These are phyloP conservation scores for Zygothrica quintamaculata DNA, from an alignment of 2,888 invertebrate species.

Conservation along the genomic window DNA sequence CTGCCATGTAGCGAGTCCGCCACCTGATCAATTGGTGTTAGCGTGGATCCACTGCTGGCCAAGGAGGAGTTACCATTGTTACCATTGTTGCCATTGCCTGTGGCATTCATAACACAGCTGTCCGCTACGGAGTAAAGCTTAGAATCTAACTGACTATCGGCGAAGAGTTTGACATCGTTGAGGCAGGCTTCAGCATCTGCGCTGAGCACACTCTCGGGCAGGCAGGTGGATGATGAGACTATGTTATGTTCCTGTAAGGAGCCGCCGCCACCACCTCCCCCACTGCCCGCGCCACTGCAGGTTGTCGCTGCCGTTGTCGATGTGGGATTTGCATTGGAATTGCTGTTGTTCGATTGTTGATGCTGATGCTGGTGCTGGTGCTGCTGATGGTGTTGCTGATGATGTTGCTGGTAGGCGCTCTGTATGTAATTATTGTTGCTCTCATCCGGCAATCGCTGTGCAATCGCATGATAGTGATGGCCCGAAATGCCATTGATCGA, in stretches of 20 bases:
- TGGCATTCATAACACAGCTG: slow-evolving; percentile 82
- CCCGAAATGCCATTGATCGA: slow-evolving; percentile 95
- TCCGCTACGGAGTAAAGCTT: slow-evolving; percentile 86
- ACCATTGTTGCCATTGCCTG: slow-evolving; percentile 11
- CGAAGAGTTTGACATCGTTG: slow-evolving; percentile 87
- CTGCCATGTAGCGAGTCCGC: slow-evolving; percentile 87
- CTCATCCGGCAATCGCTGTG: slow-evolving; percentile 90
- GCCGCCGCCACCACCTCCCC: slow-evolving; percentile 49
- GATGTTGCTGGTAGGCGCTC: slow-evolving; percentile 85
- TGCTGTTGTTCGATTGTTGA: slow-evolving; percentile 66
- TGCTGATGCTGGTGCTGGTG: slow-evolving; percentile 46
- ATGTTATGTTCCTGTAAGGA: slow-evolving; percentile 88
- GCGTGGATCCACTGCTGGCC: slow-evolving; percentile 61
- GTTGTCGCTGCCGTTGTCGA: slow-evolving; percentile 65
- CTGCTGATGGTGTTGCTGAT: slow-evolving; percentile 54
- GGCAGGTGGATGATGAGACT: slow-evolving; percentile 90
- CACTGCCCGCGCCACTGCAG: slow-evolving; percentile 62
- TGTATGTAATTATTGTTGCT: slow-evolving; percentile 90
- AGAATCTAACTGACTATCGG: slow-evolving; percentile 86
- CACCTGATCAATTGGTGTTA: slow-evolving; percentile 84
- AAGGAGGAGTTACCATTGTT: slow-evolving; percentile 59
- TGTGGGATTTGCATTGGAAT: slow-evolving; percentile 65
- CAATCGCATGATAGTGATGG: slow-evolving; percentile 94
- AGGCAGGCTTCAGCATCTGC: slow-evolving; percentile 85
- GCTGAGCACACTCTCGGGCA: slow-evolving; percentile 87